phyloP scores from a whole-genome alignment of 2,888 invertebrate genomes.

The Hermaeophaga mercurialis region DNA sequence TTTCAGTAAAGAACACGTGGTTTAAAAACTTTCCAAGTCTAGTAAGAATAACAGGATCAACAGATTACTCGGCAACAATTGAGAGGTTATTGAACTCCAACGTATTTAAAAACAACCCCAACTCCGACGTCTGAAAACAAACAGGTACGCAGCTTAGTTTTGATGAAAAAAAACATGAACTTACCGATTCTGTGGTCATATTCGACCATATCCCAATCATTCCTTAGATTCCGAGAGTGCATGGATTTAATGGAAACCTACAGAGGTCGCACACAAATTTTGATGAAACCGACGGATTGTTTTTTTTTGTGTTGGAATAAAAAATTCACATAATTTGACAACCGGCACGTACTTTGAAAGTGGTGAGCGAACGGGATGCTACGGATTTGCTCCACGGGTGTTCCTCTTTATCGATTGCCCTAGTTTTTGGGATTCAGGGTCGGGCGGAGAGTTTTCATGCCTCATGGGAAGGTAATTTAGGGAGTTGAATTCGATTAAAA shows the following conservation, averaged over 20 bases:
- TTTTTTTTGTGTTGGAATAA: conserved; percentile 22
- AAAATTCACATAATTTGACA: conserved; percentile 46
- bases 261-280: conserved; percentile 36
- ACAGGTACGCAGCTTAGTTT: too few species aligned
- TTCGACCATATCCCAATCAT: conserved; percentile 47
- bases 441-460: conserved; percentile 55
- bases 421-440: conserved; percentile 58
- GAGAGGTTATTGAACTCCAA: conserved; percentile 5
- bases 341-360: conserved; percentile 59
- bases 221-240: conserved; percentile 24
- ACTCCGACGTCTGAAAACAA: conserved; percentile 7
- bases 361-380: conserved; percentile 35
- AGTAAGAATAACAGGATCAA: not conserved
- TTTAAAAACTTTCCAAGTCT: not conserved
- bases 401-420: conserved; percentile 66
- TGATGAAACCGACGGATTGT: conserved; percentile 20
- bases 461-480: conserved; percentile 36
- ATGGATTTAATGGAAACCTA: conserved; percentile 37
- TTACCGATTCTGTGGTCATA: conserved; percentile 55
- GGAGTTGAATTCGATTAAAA: too few species aligned
- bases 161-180: conserved; percentile 35
- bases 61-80: conserved; percentile 4
- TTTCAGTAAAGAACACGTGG: not conserved
- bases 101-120: conserved; percentile 5
- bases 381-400: conserved; percentile 51